Conservation (phyloP, 53 echinoderm and acorn worm genomes). For the Arbacia lixula region DNA sequence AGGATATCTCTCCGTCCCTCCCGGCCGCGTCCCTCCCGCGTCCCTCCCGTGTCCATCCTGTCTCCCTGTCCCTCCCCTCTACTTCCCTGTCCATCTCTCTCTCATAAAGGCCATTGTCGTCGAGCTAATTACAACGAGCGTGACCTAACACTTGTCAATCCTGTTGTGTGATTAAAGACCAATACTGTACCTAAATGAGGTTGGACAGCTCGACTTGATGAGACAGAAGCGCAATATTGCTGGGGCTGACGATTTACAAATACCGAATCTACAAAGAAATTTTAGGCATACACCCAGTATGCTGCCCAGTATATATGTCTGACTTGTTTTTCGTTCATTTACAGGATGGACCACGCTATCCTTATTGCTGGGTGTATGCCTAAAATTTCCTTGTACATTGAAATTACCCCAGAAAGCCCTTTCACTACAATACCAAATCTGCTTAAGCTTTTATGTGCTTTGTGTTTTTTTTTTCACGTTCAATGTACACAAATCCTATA, state of each 20-base stretch:
- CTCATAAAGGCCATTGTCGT: no score
- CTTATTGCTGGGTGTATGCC: no score
- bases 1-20: background rate
- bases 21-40: background rate
- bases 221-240: background rate
- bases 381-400: no score
- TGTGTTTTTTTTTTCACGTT: no score
- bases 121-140: slow-evolving; percentile 1
- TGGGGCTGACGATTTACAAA: background rate
- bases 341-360: no score
- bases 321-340: background rate
- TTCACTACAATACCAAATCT: no score
- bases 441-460: no score
- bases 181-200: background rate
- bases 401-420: no score
- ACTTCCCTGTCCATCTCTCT: background rate
- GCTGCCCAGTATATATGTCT: background rate
- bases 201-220: slow-evolving; percentile 7
- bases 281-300: background rate
- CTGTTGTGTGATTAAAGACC: slow-evolving; percentile 5
- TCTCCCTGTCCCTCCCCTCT: background rate
- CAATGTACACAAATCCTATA: no score
- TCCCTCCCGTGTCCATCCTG: background rate
- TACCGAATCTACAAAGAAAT: background rate
- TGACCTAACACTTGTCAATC: slow-evolving; percentile 22